These are phyloP conservation scores for Hippocampus abdominalis DNA, from an alignment of 2,113 vertebrate species.

Conservation along the genomic window DNA sequence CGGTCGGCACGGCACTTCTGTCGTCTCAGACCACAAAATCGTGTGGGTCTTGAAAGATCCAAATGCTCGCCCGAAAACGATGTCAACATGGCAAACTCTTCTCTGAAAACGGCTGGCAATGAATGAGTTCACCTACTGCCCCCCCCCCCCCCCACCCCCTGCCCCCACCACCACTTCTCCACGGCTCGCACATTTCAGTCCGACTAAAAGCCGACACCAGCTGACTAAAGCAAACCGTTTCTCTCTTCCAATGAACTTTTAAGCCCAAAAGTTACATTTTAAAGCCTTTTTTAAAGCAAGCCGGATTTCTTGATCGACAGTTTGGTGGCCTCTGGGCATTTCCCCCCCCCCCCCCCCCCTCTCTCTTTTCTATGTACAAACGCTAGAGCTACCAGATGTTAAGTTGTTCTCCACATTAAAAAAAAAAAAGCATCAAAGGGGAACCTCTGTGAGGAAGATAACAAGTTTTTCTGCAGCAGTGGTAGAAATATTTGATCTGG, in stretches of 20 bases:
- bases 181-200: slow-evolving; percentile 4
- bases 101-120: no score
- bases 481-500: slow-evolving; percentile 2
- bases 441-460: background rate
- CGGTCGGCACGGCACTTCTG: no score
- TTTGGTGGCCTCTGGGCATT: background rate
- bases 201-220: background rate
- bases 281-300: background rate
- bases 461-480: background rate
- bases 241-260: background rate
- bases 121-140: no score
- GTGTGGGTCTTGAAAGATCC: no score
- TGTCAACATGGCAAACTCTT: no score
- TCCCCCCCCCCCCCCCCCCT: no score
- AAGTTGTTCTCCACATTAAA: background rate
- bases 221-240: background rate
- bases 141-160: no score
- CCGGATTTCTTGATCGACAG: background rate
- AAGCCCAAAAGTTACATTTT: slow-evolving; percentile 3
- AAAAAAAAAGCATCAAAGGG: background rate
- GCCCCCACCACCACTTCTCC: background rate
- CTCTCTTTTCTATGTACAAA: background rate
- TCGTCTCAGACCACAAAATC: no score
- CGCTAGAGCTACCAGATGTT: background rate
- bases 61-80: no score